Conservation (phyloP, 1,140 invertebrate species). For the Lutraria rhynchaena region DNA sequence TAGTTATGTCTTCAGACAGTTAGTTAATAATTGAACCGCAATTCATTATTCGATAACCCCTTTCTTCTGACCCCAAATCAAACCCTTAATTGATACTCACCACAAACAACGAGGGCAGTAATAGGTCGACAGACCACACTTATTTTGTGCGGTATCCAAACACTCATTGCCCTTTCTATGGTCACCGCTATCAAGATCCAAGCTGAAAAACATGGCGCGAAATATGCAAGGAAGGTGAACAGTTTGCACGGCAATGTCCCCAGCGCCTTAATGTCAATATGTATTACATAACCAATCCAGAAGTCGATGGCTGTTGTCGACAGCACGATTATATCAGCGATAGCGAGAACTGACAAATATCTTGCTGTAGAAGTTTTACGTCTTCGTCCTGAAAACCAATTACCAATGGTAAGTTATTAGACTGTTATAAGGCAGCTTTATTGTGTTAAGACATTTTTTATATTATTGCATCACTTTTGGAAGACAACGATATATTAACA, state of each 20-base stretch:
- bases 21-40: too few relatives aligned
- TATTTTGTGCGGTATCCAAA: constrained; percentile 43
- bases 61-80: too few relatives aligned
- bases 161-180: constrained; percentile 29
- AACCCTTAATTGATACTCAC: constrained; percentile 19
- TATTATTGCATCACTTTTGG: too few relatives aligned
- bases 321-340: constrained; percentile 40
- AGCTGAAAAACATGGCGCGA: constrained; percentile 30
- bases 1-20: too few relatives aligned
- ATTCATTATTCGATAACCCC: too few relatives aligned
- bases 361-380: constrained; percentile 51
- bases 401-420: too few relatives aligned
- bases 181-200: constrained; percentile 45
- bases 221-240: constrained; percentile 4
- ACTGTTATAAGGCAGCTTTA: too few relatives aligned
- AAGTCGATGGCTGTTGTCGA: constrained; percentile 29
- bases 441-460: too few relatives aligned
- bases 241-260: constrained; percentile 23
- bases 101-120: constrained; percentile 14
- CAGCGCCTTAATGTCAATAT: neutral
- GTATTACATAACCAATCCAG: constrained; percentile 14
- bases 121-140: constrained; percentile 22
- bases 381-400: constrained; percentile 21
- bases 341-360: constrained; percentile 42
- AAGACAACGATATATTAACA: too few relatives aligned